Percentiles rank a stretch among this genome's conserved stretches.
Conservation (phyloP, 2,888 invertebrate species). For the Tenthredo mesomela region DNA sequence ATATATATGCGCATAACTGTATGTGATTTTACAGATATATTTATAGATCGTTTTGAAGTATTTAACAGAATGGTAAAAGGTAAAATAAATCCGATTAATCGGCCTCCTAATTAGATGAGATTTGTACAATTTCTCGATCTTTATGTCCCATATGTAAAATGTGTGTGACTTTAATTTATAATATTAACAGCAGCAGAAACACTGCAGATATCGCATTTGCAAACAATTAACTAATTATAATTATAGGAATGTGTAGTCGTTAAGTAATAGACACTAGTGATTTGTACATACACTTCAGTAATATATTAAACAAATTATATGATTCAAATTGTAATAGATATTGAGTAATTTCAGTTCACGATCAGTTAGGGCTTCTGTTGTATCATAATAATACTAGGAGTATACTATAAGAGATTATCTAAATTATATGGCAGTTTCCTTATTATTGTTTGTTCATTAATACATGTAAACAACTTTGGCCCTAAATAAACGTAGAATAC, state of each 20-base stretch:
- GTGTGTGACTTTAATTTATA: conserved; percentile 26
- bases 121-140: conserved; percentile 33
- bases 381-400: background rate
- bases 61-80: background rate
- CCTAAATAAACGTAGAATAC: conserved; percentile 42
- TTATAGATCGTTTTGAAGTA: background rate
- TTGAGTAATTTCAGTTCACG: conserved; percentile 38
- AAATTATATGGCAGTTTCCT: conserved; percentile 31
- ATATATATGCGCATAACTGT: background rate
- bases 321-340: conserved; percentile 40
- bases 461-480: conserved; percentile 6
- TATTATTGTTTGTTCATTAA: conserved; percentile 19
- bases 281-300: conserved; percentile 55
- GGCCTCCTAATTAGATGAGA: background rate
- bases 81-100: background rate
- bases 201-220: conserved; percentile 38
- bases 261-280: conserved; percentile 52
- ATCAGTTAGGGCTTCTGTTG: conserved; percentile 38
- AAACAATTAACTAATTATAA: conserved; percentile 51
- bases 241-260: conserved; percentile 45
- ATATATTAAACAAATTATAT: conserved; percentile 52
- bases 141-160: conserved; percentile 34
- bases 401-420: conserved; percentile 23
- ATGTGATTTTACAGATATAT: background rate
- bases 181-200: conserved; percentile 46